Evolutionary conservation across 2,113 vertebrate species (phyloP), one percentile per base, ranked within the genome.

Genomic region (Hippotragus niger): DNA sequence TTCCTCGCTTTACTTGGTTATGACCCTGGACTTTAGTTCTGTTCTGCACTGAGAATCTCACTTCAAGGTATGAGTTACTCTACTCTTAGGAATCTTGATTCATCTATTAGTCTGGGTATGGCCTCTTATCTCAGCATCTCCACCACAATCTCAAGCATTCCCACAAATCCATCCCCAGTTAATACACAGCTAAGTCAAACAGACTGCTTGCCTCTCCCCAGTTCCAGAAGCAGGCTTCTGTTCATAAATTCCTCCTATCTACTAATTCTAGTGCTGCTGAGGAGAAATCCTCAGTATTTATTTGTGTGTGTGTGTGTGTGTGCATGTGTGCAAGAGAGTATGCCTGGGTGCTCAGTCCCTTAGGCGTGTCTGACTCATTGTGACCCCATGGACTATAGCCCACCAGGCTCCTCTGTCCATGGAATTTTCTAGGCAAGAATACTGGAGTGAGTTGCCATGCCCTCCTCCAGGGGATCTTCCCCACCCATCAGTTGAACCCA

Each of bases 271-370:
- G 45, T 43, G 17, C 31, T 90, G 40, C n/a, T 15, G 21, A 84
- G 45, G 6, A 89, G 81, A 94, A 95, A 80, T 81, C 15, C 25
- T 64, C 23, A 31, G 1, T 76, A 36, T 92, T 58, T 91, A 45
- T 14, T 57, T 74, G 19, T 71, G 67, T 71, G n/a, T 40, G 64
- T 11, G 4, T 21, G 64, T 40, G n/a, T 58, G 57, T 9, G 4
- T 0, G 10, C 5, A 1, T 0, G 0, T 1, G 2, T 29, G 13
- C 58, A 62, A 31, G 29, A 15, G 13, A 31, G 60, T 62, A 29
- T 62, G 14, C 60, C 31, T 13, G 60, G 29, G 29, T 71, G n/a
- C 64, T 71, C n/a, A 71, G 17, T 71, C 19, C 67, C n/a, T 23
- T 25, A 43, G 71, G 12, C 3, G 6, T 74, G 71, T 74, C 36